Conservation (phyloP, 2,888 invertebrate genomes). For the Cosmia pyralina region DNA sequence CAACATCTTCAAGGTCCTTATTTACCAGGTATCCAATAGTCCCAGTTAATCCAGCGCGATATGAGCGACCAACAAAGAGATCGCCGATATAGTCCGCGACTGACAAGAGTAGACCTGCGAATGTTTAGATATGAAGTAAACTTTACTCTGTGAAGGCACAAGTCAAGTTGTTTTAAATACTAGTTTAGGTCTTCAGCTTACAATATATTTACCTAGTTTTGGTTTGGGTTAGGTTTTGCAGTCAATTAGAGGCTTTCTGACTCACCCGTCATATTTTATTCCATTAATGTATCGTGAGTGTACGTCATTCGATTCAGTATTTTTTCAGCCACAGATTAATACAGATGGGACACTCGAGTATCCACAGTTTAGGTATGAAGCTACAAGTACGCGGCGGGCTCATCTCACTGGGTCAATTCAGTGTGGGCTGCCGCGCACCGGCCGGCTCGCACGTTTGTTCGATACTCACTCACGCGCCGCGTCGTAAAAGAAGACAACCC, state of each 20-base stretch:
- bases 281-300: neutral
- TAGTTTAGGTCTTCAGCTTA: neutral
- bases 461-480: no score
- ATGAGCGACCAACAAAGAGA: constrained; percentile 85
- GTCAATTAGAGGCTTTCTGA: neutral
- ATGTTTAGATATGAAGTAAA: constrained; percentile 32
- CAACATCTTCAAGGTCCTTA: constrained; percentile 68
- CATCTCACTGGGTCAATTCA: no score
- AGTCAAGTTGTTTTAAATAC: neutral
- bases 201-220: neutral
- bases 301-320: neutral
- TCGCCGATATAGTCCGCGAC: constrained; percentile 76
- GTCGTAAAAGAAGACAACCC: no score
- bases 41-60: constrained; percentile 80
- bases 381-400: no score
- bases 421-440: no score
- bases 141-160: neutral
- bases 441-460: no score
- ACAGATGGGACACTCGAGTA: no score
- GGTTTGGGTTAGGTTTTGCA: neutral
- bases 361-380: no score
- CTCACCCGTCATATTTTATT: neutral
- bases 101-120: constrained; percentile 54
- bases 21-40: constrained; percentile 80
- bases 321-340: no score